Evolutionary conservation across 2,797 vertebrate genomes (phyloP).

Genomic region (Gallinago nigripennis): DNA sequence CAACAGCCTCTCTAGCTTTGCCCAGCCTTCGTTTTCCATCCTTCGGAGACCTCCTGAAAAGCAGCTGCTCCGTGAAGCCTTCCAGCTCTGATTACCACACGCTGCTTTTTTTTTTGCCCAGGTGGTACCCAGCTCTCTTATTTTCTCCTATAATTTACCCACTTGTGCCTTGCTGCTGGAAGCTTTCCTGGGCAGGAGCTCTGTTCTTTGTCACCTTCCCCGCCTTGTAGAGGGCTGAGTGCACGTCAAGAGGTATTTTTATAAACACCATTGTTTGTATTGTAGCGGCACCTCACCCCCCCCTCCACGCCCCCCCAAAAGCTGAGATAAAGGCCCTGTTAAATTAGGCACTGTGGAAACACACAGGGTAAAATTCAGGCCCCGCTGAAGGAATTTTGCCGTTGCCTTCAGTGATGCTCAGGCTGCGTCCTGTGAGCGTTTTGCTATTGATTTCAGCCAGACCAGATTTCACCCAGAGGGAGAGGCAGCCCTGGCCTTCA

Average conservation of each 20-base stretch:
- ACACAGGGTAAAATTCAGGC: neutral
- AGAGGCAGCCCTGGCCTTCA: neutral
- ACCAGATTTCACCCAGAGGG: conserved; percentile 35
- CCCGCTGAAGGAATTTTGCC: neutral
- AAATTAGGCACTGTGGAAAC: conserved; percentile 2
- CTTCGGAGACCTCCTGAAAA: conserved; percentile 50
- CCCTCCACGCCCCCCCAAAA: neutral
- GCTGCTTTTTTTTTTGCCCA: conserved; percentile 18
- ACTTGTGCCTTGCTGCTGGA: conserved; percentile 14
- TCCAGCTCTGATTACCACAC: conserved; percentile 40
- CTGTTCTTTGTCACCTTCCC: conserved; percentile 16
- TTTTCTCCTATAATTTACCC: conserved; percentile 54
- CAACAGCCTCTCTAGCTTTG: conserved; percentile 36
- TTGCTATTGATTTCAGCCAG: conserved; percentile 10
- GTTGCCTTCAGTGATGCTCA: neutral
- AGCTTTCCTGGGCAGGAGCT: conserved; percentile 39
- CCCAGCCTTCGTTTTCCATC: neutral
- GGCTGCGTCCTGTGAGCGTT: neutral
- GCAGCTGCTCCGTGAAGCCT: conserved; percentile 35
- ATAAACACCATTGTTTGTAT: conserved; percentile 34
- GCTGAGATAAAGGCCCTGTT: conserved; percentile 16
- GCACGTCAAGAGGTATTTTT: neutral
- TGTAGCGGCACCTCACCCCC: neutral
- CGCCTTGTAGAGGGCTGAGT: neutral
- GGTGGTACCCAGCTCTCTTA: conserved; percentile 22